These are phyloP conservation scores for Otocyon megalotis DNA, from an alignment of 2,113 vertebrate species.

Conservation along the genomic window DNA sequence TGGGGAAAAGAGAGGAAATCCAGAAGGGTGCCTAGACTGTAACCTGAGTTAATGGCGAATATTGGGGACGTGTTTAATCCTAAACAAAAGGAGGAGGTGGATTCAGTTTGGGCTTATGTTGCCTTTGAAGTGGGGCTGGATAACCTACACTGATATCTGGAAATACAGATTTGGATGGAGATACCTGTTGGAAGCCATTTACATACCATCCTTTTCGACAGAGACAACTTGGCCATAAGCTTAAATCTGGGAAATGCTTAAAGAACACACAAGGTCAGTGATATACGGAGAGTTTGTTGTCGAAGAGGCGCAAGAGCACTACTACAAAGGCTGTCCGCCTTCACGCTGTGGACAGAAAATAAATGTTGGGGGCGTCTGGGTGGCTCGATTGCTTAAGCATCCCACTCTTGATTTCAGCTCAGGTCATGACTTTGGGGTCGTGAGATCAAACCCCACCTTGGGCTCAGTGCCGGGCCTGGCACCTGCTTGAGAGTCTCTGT, in stretches of 20 bases:
- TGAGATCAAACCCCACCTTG: not conserved
- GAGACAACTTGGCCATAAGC: not conserved
- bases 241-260: not conserved
- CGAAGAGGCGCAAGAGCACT: not conserved
- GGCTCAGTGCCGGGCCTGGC: not conserved
- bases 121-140: not conserved
- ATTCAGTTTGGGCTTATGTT: not conserved
- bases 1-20: not conserved
- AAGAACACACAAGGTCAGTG: not conserved
- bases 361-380: not conserved
- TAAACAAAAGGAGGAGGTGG: not conserved
- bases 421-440: not conserved
- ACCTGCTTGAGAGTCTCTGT: not conserved
- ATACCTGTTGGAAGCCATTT: not conserved
- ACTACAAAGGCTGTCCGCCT: not conserved
- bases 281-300: not conserved
- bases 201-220: not conserved
- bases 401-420: not conserved
- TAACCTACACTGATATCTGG: not conserved
- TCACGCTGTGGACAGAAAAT: not conserved
- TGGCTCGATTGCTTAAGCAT: not conserved
- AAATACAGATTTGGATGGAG: not conserved
- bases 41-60: not conserved
- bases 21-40: not conserved
- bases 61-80: not conserved